phyloP scores from a whole-genome alignment of 2,113 vertebrate genomes.

The Bucco capensis region DNA sequence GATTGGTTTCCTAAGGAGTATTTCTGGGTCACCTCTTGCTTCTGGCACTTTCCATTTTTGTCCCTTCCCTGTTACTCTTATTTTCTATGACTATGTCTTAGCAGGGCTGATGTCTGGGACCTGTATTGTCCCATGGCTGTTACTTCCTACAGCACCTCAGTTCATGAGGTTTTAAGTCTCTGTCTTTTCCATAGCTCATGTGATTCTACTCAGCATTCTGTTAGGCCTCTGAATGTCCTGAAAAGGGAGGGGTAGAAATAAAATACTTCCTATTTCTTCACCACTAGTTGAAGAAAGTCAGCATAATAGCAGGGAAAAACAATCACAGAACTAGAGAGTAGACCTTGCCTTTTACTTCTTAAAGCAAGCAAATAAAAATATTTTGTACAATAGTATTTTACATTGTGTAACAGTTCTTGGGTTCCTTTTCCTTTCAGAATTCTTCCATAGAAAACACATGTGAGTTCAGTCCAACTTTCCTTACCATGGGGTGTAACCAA shows the following conservation, averaged over 20 bases:
- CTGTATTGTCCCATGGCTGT: background rate
- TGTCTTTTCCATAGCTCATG: background rate
- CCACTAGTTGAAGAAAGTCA: background rate
- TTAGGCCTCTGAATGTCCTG: background rate
- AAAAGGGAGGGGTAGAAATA: background rate
- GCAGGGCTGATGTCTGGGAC: background rate
- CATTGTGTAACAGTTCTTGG: background rate
- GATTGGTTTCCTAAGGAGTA: background rate
- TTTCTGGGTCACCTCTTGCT: background rate
- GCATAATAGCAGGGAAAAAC: background rate
- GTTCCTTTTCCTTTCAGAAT: slow-evolving; percentile 8
- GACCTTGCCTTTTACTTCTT: background rate
- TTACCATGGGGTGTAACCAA: background rate
- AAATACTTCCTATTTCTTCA: background rate
- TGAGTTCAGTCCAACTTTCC: background rate
- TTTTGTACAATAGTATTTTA: background rate
- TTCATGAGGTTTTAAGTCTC: background rate
- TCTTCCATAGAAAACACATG: background rate
- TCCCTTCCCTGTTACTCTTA: background rate
- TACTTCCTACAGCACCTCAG: background rate
- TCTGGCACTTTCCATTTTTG: background rate
- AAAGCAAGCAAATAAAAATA: background rate
- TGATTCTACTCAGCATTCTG: background rate
- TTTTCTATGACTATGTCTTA: background rate
- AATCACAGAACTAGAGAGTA: background rate